Percentiles rank a stretch among this genome's conserved stretches.
These are phyloP conservation scores for Simalia tracyae DNA, from an alignment of 2,797 vertebrate species.

Conservation along the genomic window DNA sequence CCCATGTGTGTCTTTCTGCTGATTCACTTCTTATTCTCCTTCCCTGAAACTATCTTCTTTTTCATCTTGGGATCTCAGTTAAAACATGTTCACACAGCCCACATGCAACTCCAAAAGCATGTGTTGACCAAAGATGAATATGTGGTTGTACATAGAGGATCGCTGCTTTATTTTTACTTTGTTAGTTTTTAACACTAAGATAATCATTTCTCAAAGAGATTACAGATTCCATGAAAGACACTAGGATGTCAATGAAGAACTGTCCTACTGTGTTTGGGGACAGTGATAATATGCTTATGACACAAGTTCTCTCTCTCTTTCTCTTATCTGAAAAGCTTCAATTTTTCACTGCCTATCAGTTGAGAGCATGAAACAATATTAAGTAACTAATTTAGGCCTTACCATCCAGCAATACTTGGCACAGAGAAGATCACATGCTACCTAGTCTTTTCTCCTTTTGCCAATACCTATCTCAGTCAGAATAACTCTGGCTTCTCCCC, in stretches of 20 bases:
- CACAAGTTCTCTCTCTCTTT: background rate
- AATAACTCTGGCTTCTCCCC: background rate
- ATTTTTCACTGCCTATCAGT: background rate
- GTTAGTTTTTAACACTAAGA: background rate
- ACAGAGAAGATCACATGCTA: background rate
- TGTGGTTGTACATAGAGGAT: background rate
- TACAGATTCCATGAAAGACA: background rate
- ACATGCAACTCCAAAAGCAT: background rate
- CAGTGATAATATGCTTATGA: too few species aligned
- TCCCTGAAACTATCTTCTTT: background rate
- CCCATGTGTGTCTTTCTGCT: background rate
- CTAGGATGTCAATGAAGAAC: too few species aligned
- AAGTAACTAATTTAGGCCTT: background rate
- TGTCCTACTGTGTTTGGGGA: too few species aligned
- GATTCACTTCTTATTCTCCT: background rate
- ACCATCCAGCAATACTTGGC: background rate
- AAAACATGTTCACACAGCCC: background rate
- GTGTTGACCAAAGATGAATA: constrained; percentile 65
- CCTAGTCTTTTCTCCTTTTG: background rate
- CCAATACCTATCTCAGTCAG: background rate
- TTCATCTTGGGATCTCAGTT: background rate
- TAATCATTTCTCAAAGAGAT: background rate
- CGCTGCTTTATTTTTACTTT: background rate
- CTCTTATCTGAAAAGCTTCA: background rate
- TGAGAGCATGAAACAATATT: background rate